Evolutionary conservation across 1,140 invertebrate species (phyloP).

Genomic region (Drosophila jambulina): DNA sequence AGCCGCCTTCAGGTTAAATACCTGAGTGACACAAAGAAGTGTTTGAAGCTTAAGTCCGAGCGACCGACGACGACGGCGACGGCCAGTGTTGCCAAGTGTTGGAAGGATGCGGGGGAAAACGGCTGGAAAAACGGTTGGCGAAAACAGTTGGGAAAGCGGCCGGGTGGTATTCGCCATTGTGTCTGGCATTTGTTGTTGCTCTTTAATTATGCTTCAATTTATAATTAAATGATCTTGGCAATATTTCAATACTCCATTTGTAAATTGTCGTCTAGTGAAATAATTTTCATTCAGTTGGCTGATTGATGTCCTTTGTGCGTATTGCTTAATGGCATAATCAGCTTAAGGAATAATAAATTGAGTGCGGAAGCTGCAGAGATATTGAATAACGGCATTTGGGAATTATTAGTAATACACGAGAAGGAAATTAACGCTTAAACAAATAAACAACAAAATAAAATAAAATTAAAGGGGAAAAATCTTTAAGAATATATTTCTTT

Average conservation of each 20-base stretch:
- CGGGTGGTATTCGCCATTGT: slow-evolving; percentile 1
- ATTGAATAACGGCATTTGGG: not conserved
- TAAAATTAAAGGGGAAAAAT: not conserved
- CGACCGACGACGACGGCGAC: not conserved
- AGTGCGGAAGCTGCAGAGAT: slow-evolving; percentile 1
- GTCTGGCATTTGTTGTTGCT: slow-evolving; percentile 31
- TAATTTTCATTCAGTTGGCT: slow-evolving; percentile 30
- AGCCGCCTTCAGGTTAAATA: slow-evolving; percentile 41
- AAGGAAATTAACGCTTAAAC: not conserved
- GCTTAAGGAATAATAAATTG: slow-evolving; percentile 25
- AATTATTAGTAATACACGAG: slow-evolving; percentile 8
- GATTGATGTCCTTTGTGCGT: slow-evolving; percentile 28
- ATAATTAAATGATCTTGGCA: slow-evolving; percentile 45
- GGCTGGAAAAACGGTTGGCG: not conserved
- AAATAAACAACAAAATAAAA: no score
- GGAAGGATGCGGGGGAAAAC: not conserved
- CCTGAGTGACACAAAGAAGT: slow-evolving; percentile 51
- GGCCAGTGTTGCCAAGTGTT: not conserved
- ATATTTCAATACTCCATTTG: slow-evolving; percentile 37
- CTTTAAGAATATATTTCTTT: not conserved
- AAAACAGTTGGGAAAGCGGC: not conserved
- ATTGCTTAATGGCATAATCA: slow-evolving; percentile 22
- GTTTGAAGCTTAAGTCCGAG: slow-evolving; percentile 40
- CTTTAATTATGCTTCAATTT: slow-evolving; percentile 44
- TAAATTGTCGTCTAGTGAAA: slow-evolving; percentile 21